Evolutionary conservation across 2,797 vertebrate species (phyloP), one percentile per base, ranked within the genome.

Genomic region (Sebastolobus alascanus): DNA sequence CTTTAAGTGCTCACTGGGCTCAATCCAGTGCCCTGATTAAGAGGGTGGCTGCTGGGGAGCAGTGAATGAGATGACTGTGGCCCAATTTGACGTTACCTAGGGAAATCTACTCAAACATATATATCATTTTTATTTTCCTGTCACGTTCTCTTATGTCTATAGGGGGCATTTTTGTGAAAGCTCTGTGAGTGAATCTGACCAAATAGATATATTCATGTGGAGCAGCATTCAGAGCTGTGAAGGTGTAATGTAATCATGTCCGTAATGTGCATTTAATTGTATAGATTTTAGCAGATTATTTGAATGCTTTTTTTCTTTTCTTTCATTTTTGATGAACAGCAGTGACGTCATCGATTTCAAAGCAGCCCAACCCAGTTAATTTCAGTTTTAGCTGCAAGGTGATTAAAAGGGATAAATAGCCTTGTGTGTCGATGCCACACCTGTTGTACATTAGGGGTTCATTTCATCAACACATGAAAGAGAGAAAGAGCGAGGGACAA

Each of bases 381-480:
- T 60, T 75, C 68, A 70, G 82, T 84, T 87, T 87, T 20, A 33
- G 40, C 63, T 83, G 82, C 87, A 68, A 84, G 78, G 84, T 88
- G 87, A 90, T 87, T 89, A 87, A 86, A 90, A 87, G 31, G 58
- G 60, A 79, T 83, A 87, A 87, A 90, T 82, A 75, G 87, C 68
- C 65, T 27, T 35, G 80, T 82, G 80, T 83, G 73, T 31, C 12
- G 59, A 75, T 40, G 60, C 68, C 68, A 86, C 90, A 93, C 89
- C 87, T 91, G 89, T 89, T 89, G 76, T 75, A 80, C 84, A 87
- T 90, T 71, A 86, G 69, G 27, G 66, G 80, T 81, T 86, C 69
- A 89, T 78, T 87, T 91, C 77, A 92, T 92, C 82, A 83, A 72
- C 76, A 93, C 84, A 94, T 94, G 84, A 94, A 94, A 95, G 91